phyloP scores from a whole-genome alignment of 2,113 vertebrate genomes.

The Picathartes gymnocephalus region DNA sequence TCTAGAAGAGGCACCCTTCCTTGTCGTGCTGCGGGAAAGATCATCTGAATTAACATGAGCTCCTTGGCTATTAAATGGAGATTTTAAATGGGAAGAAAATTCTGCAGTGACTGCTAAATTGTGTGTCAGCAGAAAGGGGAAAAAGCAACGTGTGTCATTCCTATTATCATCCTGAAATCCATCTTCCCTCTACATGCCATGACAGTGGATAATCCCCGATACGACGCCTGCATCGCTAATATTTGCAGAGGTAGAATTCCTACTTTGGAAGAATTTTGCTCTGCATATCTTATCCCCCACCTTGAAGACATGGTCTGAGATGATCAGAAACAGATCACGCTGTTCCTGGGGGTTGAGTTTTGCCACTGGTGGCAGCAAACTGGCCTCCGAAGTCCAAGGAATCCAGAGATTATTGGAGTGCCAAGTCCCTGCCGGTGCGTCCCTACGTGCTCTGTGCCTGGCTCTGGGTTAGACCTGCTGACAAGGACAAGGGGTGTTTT shows the following conservation, averaged over 20 bases:
- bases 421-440: rapidly evolving
- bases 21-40: rapidly evolving
- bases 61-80: constrained; percentile 28
- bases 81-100: constrained; percentile 35
- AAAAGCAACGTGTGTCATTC: constrained; percentile 37
- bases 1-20: background rate
- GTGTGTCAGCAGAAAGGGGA: constrained; percentile 47
- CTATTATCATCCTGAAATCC: constrained; percentile 51
- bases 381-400: background rate
- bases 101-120: constrained; percentile 37
- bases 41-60: constrained; percentile 49
- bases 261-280: background rate
- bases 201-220: constrained; percentile 7
- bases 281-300: background rate
- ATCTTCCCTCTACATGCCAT: constrained; percentile 11
- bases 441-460: rapidly evolving
- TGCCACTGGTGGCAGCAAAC: background rate
- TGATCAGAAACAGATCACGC: background rate
- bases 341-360: background rate
- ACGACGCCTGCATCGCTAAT: background rate
- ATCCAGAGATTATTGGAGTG: background rate
- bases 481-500: rapidly evolving
- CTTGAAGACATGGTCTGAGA: background rate
- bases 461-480: background rate
- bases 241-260: background rate